These are phyloP conservation scores for Hexactinellida sp. DNA, from an alignment of 37 sponge, comb jelly and placozoan species.

Conservation along the genomic window DNA sequence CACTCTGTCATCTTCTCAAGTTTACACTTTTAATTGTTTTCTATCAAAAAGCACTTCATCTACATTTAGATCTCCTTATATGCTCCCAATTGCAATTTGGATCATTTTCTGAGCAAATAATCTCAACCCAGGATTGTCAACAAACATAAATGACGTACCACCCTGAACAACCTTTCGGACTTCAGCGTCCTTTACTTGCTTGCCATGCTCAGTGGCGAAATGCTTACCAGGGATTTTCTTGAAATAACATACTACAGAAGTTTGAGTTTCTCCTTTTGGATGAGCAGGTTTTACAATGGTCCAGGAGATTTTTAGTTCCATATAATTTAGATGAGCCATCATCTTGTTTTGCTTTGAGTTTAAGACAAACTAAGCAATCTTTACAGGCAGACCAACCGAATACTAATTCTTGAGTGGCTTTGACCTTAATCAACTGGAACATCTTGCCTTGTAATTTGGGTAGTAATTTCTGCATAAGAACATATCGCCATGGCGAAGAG, in stretches of 20 bases:
- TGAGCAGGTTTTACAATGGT: background rate
- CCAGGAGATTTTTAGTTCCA: background rate
- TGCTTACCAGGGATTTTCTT: constrained; percentile 2
- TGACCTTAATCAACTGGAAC: background rate
- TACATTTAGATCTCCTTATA: background rate
- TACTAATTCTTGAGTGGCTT: constrained; percentile 1
- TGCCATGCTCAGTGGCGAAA: background rate
- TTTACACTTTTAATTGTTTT: background rate
- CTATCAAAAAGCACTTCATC: constrained; percentile 3
- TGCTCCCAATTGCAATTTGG: constrained; percentile 7
- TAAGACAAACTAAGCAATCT: constrained; percentile 6
- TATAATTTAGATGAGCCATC: background rate
- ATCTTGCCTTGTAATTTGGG: background rate
- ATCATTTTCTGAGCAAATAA: constrained; percentile 5
- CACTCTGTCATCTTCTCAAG: background rate
- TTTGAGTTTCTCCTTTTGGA: constrained; percentile 11
- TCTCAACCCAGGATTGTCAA: constrained; percentile 13
- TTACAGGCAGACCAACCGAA: constrained; percentile 13
- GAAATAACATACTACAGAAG: background rate
- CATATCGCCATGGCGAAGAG: constrained; percentile 2
- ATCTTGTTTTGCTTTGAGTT: background rate
- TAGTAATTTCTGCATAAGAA: background rate
- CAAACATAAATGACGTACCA: background rate
- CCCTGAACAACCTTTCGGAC: constrained; percentile 6
- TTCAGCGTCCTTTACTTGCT: constrained; percentile 8